Evolutionary conservation across 2,888 invertebrate species (phyloP).

Genomic region (Leptarthrus brevirostris): DNA sequence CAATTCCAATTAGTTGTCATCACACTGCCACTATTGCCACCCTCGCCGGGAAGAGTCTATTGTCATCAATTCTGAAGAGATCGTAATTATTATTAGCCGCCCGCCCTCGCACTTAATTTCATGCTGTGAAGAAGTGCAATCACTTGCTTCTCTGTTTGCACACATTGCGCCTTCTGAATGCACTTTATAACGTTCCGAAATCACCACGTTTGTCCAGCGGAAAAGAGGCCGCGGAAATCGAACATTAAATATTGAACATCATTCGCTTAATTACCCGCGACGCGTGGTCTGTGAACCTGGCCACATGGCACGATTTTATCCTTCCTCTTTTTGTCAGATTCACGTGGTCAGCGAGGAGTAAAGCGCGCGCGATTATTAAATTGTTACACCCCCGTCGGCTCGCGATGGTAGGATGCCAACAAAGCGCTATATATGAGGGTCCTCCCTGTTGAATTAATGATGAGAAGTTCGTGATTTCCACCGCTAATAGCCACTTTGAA

Average conservation of each 20-base stretch:
- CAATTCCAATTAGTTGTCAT: constrained; percentile 35
- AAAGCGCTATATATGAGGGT: constrained; percentile 15
- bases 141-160: constrained; percentile 28
- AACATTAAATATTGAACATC: constrained; percentile 67
- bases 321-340: not conserved
- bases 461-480: constrained; percentile 33
- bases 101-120: constrained; percentile 8
- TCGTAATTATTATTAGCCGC: not conserved
- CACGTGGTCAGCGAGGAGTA: not conserved
- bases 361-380: constrained; percentile 47
- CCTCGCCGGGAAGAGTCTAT: not conserved
- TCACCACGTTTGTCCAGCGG: not conserved
- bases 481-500: constrained; percentile 34
- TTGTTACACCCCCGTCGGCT: constrained; percentile 47
- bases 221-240: constrained; percentile 60
- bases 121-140: constrained; percentile 33
- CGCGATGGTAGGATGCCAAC: constrained; percentile 2
- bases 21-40: constrained; percentile 15
- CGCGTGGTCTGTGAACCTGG: constrained; percentile 49
- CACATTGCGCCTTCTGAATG: constrained; percentile 12
- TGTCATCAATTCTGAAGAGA: constrained; percentile 31
- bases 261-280: constrained; percentile 62
- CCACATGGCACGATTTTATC: constrained; percentile 47
- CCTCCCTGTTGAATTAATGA: constrained; percentile 28
- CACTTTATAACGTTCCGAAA: not conserved